Evolutionary conservation across 2,797 vertebrate species (phyloP), one percentile per base, ranked within the genome.

Genomic region (Cyprinodon diabolis): DNA sequence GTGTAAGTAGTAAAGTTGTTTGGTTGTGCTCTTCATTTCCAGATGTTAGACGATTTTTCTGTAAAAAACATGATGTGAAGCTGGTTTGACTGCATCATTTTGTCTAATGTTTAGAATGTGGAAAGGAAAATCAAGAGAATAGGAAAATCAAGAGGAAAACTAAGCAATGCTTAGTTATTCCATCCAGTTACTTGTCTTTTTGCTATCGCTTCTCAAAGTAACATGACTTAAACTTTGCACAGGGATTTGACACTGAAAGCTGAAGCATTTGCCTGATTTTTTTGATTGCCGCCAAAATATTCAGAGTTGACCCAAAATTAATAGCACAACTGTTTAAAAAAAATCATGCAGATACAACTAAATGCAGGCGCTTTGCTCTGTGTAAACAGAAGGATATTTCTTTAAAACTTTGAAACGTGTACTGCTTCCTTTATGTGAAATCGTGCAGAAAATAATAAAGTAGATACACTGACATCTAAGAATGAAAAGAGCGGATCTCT

Each of bases 21-120:
- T 81, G 75, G 49, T 63, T 80, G 68, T 23, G 69, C 60, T 73
- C 14, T 30, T 25, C 66, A 55, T 57, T 35, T 56, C 48, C 11
- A 52, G 69, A 77, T 30, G 1, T 19, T n/a, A 72, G 71, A 57
- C 77, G 74, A 84, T 81, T 65, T 72, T 76, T 70, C 21, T 60
- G 52, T 37, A 82, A 81, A 84, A 84, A 80, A 74, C 54, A 72
- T 25, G 72, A 76, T 55, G 56, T 5, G 1, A 69, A 78, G 63
- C 57, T 67, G 65, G 62, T 60, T 21, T 48, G 78, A 58, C 45
- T 69, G 63, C n/a, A 47, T 6, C n/a, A 43, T 66, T 49, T 56
- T 68, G 74, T 80, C 68, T 56, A 12, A 58, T 81, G 13, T 37
- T 45, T 11, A 74, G 65, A 37, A 54, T 69, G 48, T 65, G 52